Evolutionary conservation across 1,140 invertebrate genomes (phyloP), one percentile per base, ranked within the genome.

Genomic region (Microplitis demolitor): DNA sequence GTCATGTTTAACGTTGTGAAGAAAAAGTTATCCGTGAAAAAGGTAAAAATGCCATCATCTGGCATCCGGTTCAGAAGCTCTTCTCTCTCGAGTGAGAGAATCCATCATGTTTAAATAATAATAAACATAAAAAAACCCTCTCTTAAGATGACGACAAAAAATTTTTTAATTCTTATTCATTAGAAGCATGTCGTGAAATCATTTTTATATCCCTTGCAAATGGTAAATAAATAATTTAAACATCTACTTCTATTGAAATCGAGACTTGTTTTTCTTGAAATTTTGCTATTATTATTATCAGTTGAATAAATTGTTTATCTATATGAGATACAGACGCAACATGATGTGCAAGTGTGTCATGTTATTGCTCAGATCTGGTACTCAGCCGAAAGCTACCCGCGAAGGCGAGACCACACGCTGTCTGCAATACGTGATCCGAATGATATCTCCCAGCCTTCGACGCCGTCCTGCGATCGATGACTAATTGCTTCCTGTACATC

Each of bases 321-420:
- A 24, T 24, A 24, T 24, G 24, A 24, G 24, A 45, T 11, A 45
- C 39, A 45, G 16, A 54, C n/a, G 53, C 16, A 31, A 5, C 14
- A 58, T 58, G 24, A 16, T 16, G 56, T 58, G 14, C 56, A 58
- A 58, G 56, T 58, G 24, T 58, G 56, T 58, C 56, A 58, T 58
- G 56, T 31, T 58, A 24, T 58, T 54, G 16, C 14, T 45, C 35
- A 24, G n/a, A 45, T 45, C 39, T 45, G 39, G 39, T 45, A 45
- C 39, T 45, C 39, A 11, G 37, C 37, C 63, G 34, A 51, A 51
- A 45, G 63, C 63, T 66, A 37, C n/a, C 50, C 63, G 45, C 24
- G 63, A 66, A 66, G 63, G 63, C 63, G 63, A 51, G 63, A 66
- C 63, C 63, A 66, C 63, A 66, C 63, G 63, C 63, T 45, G 63